These are phyloP conservation scores for Acanthacorydalis orientalis DNA, from an alignment of 2,888 invertebrate genomes.

Conservation along the genomic window DNA sequence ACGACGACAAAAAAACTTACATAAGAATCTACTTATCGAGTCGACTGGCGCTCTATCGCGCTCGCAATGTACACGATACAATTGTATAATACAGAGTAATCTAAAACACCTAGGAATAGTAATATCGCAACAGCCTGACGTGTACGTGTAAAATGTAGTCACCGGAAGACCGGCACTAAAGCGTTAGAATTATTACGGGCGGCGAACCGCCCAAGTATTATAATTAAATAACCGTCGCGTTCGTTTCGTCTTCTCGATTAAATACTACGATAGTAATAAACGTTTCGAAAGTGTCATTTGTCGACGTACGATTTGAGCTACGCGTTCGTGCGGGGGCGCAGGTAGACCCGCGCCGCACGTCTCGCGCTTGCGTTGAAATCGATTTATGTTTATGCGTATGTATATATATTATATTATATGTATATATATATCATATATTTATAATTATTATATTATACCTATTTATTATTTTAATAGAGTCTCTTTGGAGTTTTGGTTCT, in stretches of 20 bases:
- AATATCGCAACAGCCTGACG: conserved; percentile 29
- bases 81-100: conserved; percentile 5
- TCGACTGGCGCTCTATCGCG: neutral
- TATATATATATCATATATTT: no score
- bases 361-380: neutral
- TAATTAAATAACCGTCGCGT: neutral
- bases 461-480: conserved; percentile 14
- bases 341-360: neutral
- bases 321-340: neutral
- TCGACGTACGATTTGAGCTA: conserved; percentile 6
- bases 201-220: conserved; percentile 8
- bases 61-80: neutral
- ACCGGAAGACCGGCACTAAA: conserved; percentile 24
- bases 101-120: conserved; percentile 6
- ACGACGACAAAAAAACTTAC: neutral
- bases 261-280: conserved; percentile 2
- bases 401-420: neutral
- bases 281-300: conserved; percentile 4
- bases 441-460: conserved; percentile 1
- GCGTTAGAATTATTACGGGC: conserved; percentile 29
- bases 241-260: neutral
- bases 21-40: neutral
- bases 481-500: conserved; percentile 27
- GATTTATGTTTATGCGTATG: neutral
- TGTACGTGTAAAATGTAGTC: conserved; percentile 21